These are phyloP conservation scores for Dendrolimus punctatus DNA, from an alignment of 1,140 invertebrate genomes.

Conservation along the genomic window DNA sequence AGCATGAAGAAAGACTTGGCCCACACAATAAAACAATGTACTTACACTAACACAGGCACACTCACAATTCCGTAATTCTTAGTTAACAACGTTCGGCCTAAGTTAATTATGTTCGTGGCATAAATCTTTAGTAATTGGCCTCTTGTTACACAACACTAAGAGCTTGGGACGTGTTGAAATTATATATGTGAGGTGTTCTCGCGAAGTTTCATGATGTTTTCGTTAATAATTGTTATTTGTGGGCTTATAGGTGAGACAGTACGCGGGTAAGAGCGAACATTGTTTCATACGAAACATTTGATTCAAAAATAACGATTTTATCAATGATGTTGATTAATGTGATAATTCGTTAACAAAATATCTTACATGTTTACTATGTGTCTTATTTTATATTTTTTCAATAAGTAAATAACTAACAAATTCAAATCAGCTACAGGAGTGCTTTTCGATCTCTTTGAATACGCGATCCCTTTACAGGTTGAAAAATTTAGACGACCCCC, in stretches of 20 bases:
- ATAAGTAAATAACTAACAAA: too few relatives aligned
- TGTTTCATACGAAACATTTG: too few relatives aligned
- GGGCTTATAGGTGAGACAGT: background rate
- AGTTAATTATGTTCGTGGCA: conserved; percentile 68
- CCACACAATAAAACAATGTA: conserved; percentile 14
- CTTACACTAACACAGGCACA: conserved; percentile 17
- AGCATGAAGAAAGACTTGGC: conserved; percentile 8
- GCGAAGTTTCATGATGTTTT: conserved; percentile 54
- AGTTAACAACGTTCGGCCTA: conserved; percentile 64
- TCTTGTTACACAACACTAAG: conserved; percentile 68
- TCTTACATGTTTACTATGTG: too few relatives aligned
- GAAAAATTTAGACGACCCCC: too few relatives aligned
- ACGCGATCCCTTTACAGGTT: too few relatives aligned
- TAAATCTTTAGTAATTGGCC: conserved; percentile 71
- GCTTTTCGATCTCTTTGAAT: too few relatives aligned
- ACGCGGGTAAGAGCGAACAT: too few relatives aligned
- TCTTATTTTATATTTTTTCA: too few relatives aligned
- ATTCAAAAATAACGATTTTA: too few relatives aligned
- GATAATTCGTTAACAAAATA: too few relatives aligned
- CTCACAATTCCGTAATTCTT: conserved; percentile 57
- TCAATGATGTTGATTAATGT: too few relatives aligned
- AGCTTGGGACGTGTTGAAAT: conserved; percentile 66
- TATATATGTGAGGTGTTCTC: conserved; percentile 57
- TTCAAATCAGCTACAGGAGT: too few relatives aligned
- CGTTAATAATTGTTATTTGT: conserved; percentile 45